These are phyloP conservation scores for Drosophila arizonae DNA, from an alignment of 1,140 invertebrate genomes.

Conservation along the genomic window DNA sequence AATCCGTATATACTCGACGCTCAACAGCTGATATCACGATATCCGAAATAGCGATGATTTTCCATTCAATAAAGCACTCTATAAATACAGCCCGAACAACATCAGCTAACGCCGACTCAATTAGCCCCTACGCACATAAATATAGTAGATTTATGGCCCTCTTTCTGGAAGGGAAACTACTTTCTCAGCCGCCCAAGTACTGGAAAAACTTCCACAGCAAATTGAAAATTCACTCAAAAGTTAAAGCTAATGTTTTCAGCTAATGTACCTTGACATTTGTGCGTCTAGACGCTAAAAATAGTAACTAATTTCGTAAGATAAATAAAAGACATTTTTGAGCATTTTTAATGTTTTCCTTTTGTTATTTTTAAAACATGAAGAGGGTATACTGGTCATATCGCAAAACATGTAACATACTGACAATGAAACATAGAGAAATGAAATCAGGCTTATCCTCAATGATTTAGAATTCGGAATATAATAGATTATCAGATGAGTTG, in stretches of 20 bases:
- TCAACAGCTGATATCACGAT: slow-evolving; percentile 45
- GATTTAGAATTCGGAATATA: too few relatives aligned
- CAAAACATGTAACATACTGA: too few relatives aligned
- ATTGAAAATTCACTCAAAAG: slow-evolving; percentile 18
- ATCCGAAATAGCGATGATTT: slow-evolving; percentile 61
- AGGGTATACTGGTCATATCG: too few relatives aligned
- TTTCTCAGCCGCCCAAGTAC: slow-evolving; percentile 46
- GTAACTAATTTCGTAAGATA: slow-evolving; percentile 38
- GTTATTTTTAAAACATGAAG: slow-evolving; percentile 8
- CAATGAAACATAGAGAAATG: too few relatives aligned
- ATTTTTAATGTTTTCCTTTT: slow-evolving; percentile 18
- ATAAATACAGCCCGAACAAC: slow-evolving; percentile 55
- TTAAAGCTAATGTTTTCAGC: slow-evolving; percentile 48
- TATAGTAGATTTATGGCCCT: slow-evolving; percentile 51
- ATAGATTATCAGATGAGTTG: too few relatives aligned
- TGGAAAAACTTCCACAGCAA: slow-evolving; percentile 37
- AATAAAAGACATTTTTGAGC: slow-evolving; percentile 43
- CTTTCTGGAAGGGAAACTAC: slow-evolving; percentile 6
- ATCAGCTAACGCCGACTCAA: slow-evolving; percentile 60
- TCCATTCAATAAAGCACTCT: slow-evolving; percentile 41
- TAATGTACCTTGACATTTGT: slow-evolving; percentile 64
- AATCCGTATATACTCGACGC: slow-evolving; percentile 11
- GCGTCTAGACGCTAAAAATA: slow-evolving; percentile 15
- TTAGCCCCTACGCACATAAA: slow-evolving; percentile 44
- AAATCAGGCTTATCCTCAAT: too few relatives aligned